Evolutionary conservation across 2,888 invertebrate genomes (phyloP).

Genomic region (Pachydiplax longipennis): DNA sequence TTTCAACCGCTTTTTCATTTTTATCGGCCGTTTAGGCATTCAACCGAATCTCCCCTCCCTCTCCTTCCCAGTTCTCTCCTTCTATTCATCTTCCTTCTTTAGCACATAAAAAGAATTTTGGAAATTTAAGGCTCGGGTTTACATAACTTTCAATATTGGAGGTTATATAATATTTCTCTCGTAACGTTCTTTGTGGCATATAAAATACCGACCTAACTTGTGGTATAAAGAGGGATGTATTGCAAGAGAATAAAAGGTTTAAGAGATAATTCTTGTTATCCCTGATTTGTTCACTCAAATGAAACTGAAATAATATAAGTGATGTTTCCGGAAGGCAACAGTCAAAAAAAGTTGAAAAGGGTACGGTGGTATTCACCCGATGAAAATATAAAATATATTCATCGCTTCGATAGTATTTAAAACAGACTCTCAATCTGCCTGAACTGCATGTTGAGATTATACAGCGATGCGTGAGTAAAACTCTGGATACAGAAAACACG

Average conservation of each 20-base stretch:
- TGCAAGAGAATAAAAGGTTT: not conserved
- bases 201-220: not conserved
- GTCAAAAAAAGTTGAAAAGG: not conserved
- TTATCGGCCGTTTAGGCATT: slow-evolving; percentile 12
- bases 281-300: not conserved
- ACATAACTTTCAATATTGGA: not conserved
- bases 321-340: not conserved
- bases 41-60: not conserved
- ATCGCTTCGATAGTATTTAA: not conserved
- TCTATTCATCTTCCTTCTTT: not conserved
- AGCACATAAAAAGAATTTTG: not conserved
- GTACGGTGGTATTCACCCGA: not conserved
- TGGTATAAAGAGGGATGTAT: not conserved
- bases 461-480: too few species aligned
- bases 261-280: not conserved
- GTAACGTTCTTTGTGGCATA: not conserved
- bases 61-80: not conserved
- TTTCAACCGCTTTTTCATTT: not conserved
- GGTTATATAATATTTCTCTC: not conserved
- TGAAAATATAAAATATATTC: not conserved
- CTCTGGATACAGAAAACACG: too few species aligned
- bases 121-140: not conserved
- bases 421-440: not conserved
- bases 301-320: slow-evolving; percentile 1
- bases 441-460: too few species aligned